Conservation (phyloP, 2,113 vertebrate genomes). For the Rhodinocichla rosea region DNA sequence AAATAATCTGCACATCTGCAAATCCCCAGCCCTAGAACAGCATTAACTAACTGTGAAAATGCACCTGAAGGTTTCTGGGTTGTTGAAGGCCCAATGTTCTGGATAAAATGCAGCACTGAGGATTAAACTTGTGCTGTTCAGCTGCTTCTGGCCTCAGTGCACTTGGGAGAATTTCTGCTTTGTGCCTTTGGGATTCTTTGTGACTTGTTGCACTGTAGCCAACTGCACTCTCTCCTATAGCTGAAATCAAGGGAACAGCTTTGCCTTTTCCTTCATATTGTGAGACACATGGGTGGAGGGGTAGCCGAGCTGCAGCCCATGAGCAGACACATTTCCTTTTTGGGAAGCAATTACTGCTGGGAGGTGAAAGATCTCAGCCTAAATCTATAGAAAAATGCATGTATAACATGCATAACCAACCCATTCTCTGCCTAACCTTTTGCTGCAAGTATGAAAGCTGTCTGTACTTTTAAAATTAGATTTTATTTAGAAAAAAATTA, state of each 20-base stretch:
- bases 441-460: neutral
- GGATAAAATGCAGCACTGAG: conserved; percentile 27
- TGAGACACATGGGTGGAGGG: neutral
- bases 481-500: neutral
- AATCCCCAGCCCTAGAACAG: neutral
- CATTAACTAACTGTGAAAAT: neutral
- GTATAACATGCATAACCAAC: neutral
- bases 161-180: neutral
- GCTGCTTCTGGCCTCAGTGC: neutral
- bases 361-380: neutral
- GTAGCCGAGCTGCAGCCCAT: neutral
- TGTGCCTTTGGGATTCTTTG: neutral
- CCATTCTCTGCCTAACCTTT: neutral
- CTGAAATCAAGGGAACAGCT: neutral
- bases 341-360: neutral
- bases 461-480: neutral
- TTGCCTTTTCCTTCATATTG: neutral
- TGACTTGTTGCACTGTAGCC: neutral
- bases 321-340: neutral
- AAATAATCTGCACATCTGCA: neutral
- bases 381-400: neutral
- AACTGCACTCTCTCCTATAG: neutral
- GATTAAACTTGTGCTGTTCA: neutral
- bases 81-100: conserved; percentile 15
- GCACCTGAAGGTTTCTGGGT: conserved; percentile 13